These are phyloP conservation scores for Tapirus indicus DNA, from an alignment of 2,797 vertebrate genomes.

Conservation along the genomic window DNA sequence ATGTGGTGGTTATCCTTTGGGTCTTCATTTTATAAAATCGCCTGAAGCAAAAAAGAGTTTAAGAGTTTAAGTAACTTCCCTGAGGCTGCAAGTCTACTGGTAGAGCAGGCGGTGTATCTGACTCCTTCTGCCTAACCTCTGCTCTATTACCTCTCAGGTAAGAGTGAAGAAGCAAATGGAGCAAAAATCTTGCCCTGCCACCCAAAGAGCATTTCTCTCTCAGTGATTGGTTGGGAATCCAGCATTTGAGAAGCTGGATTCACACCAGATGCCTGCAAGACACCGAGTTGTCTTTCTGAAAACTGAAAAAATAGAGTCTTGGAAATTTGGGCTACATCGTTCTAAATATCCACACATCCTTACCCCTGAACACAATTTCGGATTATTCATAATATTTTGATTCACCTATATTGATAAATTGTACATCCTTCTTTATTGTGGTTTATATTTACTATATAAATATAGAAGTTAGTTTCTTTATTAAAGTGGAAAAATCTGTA, in stretches of 20 bases:
- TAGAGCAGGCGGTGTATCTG: fast-evolving
- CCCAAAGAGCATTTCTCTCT: not conserved
- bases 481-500: not conserved
- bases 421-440: not conserved
- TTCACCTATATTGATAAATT: not conserved
- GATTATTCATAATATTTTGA: not conserved
- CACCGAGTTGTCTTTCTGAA: not conserved
- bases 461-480: not conserved
- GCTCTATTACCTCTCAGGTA: not conserved
- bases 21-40: fast-evolving
- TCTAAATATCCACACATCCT: not conserved
- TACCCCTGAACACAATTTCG: no score
- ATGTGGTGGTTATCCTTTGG: fast-evolving
- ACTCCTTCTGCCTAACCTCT: fast-evolving
- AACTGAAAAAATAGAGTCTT: not conserved
- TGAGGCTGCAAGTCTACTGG: fast-evolving
- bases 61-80: not conserved
- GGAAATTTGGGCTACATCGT: fast-evolving
- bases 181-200: not conserved
- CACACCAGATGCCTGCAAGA: fast-evolving
- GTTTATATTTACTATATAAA: not conserved
- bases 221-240: fast-evolving
- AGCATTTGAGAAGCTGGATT: not conserved
- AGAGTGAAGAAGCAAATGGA: not conserved
- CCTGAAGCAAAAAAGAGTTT: not conserved